A percentile compares a stretch with the other conserved stretches of the same genome.
These are phyloP conservation scores for Oncorhynchus mykiss DNA, from an alignment of 2,113 vertebrate species.

Conservation along the genomic window DNA sequence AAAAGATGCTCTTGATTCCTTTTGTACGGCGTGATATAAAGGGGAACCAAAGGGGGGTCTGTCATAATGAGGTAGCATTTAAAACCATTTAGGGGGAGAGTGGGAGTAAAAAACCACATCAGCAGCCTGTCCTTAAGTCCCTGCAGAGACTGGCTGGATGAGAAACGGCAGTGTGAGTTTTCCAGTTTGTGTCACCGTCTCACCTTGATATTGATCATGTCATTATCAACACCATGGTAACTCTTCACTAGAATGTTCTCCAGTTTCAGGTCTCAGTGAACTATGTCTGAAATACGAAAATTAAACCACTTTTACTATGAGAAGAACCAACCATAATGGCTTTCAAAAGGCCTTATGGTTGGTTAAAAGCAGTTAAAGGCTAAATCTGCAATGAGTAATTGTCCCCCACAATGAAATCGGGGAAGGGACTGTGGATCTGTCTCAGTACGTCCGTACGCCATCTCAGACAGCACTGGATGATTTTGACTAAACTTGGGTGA, in stretches of 20 bases:
- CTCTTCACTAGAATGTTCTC: conserved; percentile 91
- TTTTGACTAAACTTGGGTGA: too few species aligned
- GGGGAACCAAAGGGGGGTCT: conserved; percentile 41
- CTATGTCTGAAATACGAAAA: conserved; percentile 78
- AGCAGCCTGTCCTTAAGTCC: conserved; percentile 13
- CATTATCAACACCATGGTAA: conserved; percentile 68
- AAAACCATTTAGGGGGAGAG: conserved; percentile 37
- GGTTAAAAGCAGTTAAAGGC: neutral
- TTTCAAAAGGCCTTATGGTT: neutral
- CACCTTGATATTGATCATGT: conserved; percentile 86
- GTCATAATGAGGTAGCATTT: conserved; percentile 56
- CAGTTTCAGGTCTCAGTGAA: conserved; percentile 85
- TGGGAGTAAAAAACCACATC: neutral
- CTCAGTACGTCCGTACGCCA: too few species aligned
- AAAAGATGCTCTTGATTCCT: conserved; percentile 47
- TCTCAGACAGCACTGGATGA: too few species aligned
- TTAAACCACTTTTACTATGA: conserved; percentile 6
- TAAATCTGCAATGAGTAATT: neutral
- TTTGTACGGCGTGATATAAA: conserved; percentile 43
- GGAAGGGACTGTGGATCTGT: too few species aligned
- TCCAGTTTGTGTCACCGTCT: conserved; percentile 37
- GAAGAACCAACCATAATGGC: neutral
- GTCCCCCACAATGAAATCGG: too few species aligned
- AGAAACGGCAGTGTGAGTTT: conserved; percentile 23
- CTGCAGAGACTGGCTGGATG: conserved; percentile 10